Evolutionary conservation across 2,113 vertebrate species (phyloP), one percentile per base, ranked within the genome.

Genomic region (Gymnogyps californianus): DNA sequence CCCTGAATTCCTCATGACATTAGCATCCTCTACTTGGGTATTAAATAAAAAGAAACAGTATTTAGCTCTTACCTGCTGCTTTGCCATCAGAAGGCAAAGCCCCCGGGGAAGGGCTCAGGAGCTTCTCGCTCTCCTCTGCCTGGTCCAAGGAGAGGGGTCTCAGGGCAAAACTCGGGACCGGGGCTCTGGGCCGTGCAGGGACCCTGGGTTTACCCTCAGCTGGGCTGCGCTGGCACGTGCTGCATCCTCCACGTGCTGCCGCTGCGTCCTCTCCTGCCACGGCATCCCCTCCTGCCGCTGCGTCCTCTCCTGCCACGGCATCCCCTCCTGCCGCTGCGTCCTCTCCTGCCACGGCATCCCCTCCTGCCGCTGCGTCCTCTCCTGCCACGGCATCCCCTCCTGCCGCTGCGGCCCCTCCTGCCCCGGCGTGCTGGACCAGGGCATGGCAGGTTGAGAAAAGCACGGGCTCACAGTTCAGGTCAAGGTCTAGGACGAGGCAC

Each of bases 371-470:
- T 20, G 32, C 10, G 4, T 21, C 57, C n/a, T n/a, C 10, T 8
- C 42, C 32, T 20, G 40, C 40, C 4, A 13, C n/a, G 5, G 42
- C 15, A 7, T 28, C 25, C 47, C 4, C 32, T 6, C 32, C 70
- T 10, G 51, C 38, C 2, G 3, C 14, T 1, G 46, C 46, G 18
- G 19, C 46, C 28, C 8, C 40, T 19, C 40, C 34, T 25, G 54
- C 44, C 21, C 4, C 1, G 4, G n/a, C 0, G 0, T 13, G 10
- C 58, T 8, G 58, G 42, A 29, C 10, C 15, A 2, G 47, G 31
- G 9, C 65, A 7, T 0, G 14, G 49, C n/a, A 32, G 72, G 21
- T 2, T 15, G 72, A 32, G 89, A 24, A 12, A 47, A 13, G 31
- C 40, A n/a, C 0, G 0, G 32, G 26, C n/a, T 32, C 1, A 1